Base-by-base conservation (phyloP, 2,888 invertebrate species). In the Hetaerina titia region DNA sequence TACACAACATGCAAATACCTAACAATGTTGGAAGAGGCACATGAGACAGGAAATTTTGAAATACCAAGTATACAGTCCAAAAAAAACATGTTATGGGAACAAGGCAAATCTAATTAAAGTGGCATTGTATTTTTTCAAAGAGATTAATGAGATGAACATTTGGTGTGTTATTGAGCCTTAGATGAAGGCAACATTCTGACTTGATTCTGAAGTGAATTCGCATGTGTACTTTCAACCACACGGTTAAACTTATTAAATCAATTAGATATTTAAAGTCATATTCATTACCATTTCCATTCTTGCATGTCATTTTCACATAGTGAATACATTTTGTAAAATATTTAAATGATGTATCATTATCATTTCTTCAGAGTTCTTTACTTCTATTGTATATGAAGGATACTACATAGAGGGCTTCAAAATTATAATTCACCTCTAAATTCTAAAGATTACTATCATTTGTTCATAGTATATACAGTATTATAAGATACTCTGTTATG, bases 61-160 rank as follows among this genome's bases (percentile, higher is more conserved):
- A 69, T 81, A 81, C 19, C 5, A 56, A 2, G 56, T 56, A 90
- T 31, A 56, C 69, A 92, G 92, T 92, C 92, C 92, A 92, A 69
- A 69, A 89, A 69, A 89, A 92, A 45, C 64, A 64, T 74, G 81
- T 63, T n/a, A 92, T 69, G 92, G 92, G 92, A 92, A 92, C 92
- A 92, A 92, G 92, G 92, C 92, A 74, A 64, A 92, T 60, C 92
- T 92, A 69, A 63, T 45, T 92, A 64, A 92, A 92, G 58, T 89
- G 92, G 92, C n/a, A 56, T 69, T 69, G 64, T 92, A 92, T 92
- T 92, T 92, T 92, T 92, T 92, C 69, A 92, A 74, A n/a, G 90
- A 90, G 56, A 13, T 92, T 22, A 45, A 22, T 45, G n/a, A 74
- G 45, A 89, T 57, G 31, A 90, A 90, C 64, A 81, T 92, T 92